Evolutionary conservation across 2,888 invertebrate species (phyloP), one percentile per base, ranked within the genome.

Genomic region (Nematopogon swammerdamellus): DNA sequence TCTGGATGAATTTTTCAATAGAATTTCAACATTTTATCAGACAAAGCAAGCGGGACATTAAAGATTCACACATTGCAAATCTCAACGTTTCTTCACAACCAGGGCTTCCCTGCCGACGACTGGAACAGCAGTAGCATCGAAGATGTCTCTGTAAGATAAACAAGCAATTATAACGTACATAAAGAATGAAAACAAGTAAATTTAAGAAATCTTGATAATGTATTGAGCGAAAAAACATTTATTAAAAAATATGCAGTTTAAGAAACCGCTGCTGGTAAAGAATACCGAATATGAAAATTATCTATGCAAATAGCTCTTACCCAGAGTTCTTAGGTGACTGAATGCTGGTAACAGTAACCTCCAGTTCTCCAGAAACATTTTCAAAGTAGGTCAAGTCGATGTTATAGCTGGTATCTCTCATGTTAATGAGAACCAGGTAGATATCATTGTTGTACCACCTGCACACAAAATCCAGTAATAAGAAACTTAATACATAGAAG

Each of bases 351-450:
- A 82, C 65, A 19, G 81, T 68, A 3, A 86, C 76, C 48, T 72
- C 64, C 17, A 85, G 57, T 46, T 68, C 58, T 1, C 68, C 64
- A 2, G 63, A 60, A 1, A 80, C 68, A 48, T 80, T 71, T 49
- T 79, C 75, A 43, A 85, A 81, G 51, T 73, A 72, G 6, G 67
- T 71, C 46, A 87, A 64, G 65, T 85, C 77, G 17, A 88, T 69
- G 3, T 64, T 65, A 60, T 84, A 76, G 0, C 69, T 58, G 19
- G 64, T 55, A n/a, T 72, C 60, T 45, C 80, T 82, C 43, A 86
- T 75, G 73, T 87, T 88, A 14, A 85, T 66, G 1, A 85, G 60
- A 2, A 83, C 72, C 4, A 82, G 59, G 57, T 80, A 70, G 25
- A 54, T 59, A 42, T 70, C 68, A 2, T 59, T 59, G 10, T 67